phyloP scores from a whole-genome alignment of 2,113 vertebrate genomes.

The Ophthalmolycus amberensis region DNA sequence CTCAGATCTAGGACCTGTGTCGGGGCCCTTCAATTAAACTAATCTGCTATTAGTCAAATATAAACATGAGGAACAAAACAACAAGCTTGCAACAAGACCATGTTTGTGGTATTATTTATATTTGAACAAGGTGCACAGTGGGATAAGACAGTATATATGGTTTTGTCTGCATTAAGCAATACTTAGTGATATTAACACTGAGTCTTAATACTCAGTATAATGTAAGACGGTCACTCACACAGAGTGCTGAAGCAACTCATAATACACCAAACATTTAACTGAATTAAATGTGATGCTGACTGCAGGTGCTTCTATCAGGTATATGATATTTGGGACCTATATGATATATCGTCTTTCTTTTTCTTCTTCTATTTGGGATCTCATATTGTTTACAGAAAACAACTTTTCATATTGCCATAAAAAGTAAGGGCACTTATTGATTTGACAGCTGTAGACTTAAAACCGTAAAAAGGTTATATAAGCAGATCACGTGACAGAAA shows the following conservation, averaged over 20 bases:
- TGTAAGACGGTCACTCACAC: not conserved
- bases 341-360: no score
- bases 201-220: not conserved
- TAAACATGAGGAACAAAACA: not conserved
- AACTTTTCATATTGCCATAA: not conserved
- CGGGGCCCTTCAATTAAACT: not conserved
- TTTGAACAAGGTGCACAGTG: not conserved
- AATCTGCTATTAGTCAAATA: conserved; percentile 24
- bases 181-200: not conserved
- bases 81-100: not conserved
- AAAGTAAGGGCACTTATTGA: not conserved
- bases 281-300: not conserved
- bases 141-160: no score
- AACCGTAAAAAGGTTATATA: not conserved
- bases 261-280: not conserved
- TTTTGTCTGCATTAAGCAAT: not conserved
- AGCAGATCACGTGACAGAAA: not conserved
- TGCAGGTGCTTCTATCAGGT: not conserved
- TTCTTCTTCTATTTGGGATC: not conserved
- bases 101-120: not conserved
- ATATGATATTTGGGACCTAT: not conserved
- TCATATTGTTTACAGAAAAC: not conserved
- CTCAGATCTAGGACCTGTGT: not conserved
- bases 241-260: not conserved
- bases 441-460: not conserved